Base-by-base conservation (phyloP, 2,113 vertebrate genomes). In the Amia ocellicauda region DNA sequence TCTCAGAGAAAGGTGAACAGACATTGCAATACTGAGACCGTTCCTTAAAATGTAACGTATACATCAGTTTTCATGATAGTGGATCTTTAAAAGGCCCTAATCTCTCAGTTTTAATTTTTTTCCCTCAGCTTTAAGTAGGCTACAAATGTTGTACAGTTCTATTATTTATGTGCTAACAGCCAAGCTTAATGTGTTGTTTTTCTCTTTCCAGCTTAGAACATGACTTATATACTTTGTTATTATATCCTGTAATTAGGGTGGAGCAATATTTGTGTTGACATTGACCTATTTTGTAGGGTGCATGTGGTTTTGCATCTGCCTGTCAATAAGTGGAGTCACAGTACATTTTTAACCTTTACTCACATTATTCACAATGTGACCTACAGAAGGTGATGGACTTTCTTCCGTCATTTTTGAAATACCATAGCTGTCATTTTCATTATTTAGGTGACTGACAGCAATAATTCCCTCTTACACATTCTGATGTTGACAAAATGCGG, bases 361-460 rank as follows among this genome's bases (percentile, higher is more conserved):
- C 74, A 73, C 80, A 83, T 80, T 72, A 73, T 77, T 77, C 65
- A 74, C 67, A 69, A 45, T 47, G 64, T 81, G 84, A 85, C 79
- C 77, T 69, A 72, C 72, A 31, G 65, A 49, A 31, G 78, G 82
- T 79, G 80, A 85, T 85, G 72, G 68, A 82, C 78, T 81, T 72
- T 53, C 49, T 71, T 62, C 62, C 31, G 55, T 73, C 31, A 54
- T 51, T 73, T 76, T 64, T 83, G 75, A 83, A 85, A 83, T 82
- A 85, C 72, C 78, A 72, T 62, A n/a, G 28, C 63, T 63, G 69
- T 78, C 78, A 69, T 43, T 65, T 58, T 62, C 72, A 81, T 85
- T 86, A 80, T 76, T 81, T 72, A 79, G 62, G 65, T 82, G 79
- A 86, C 41, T 85, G 81, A 85, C 83, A 79, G 77, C 69, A 66